These are phyloP conservation scores for Lanius collurio DNA, from an alignment of 2,113 vertebrate genomes.

Conservation along the genomic window DNA sequence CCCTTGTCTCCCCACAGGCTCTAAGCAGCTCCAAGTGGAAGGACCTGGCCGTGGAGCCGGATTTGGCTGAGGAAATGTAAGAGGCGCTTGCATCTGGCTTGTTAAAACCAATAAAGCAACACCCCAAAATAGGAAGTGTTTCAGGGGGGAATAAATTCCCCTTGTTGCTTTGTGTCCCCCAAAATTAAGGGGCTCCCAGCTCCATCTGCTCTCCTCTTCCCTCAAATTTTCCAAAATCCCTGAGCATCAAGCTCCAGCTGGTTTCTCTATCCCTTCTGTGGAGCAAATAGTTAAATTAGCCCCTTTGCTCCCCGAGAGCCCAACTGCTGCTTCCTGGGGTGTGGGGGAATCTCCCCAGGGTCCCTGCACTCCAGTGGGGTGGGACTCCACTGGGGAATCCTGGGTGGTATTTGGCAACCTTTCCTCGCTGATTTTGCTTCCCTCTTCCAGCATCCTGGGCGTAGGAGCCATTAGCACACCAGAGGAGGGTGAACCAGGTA, in stretches of 20 bases:
- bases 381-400: not conserved
- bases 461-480: conserved; percentile 55
- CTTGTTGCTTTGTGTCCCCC: not conserved
- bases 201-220: not conserved
- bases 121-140: not conserved
- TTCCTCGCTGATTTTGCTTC: not conserved
- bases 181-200: not conserved
- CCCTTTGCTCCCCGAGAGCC: not conserved
- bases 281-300: not conserved
- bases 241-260: rapidly evolving
- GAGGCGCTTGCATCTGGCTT: rapidly evolving
- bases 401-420: not conserved
- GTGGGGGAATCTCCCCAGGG: not conserved
- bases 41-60: not conserved
- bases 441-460: not conserved
- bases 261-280: not conserved
- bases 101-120: not conserved
- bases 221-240: not conserved
- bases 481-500: conserved; percentile 51
- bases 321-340: not conserved
- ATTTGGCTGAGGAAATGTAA: not conserved
- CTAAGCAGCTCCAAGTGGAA: not conserved
- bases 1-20: not conserved
- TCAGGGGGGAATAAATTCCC: rapidly evolving
- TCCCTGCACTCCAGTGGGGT: not conserved